Evolutionary conservation across 2,797 vertebrate genomes (phyloP), one percentile per base, ranked within the genome.

Genomic region (Chromis chromis): DNA sequence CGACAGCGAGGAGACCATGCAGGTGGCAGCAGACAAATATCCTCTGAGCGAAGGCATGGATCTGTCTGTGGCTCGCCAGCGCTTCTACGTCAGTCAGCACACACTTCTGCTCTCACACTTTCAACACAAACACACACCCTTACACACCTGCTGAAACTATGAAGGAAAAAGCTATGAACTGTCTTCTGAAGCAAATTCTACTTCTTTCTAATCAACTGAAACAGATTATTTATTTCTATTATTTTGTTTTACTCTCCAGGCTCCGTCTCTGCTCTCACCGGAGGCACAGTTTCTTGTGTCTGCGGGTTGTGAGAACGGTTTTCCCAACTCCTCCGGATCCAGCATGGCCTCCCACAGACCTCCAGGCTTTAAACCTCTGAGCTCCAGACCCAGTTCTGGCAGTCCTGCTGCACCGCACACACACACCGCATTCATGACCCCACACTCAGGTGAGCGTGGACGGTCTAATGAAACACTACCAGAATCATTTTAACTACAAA

Each of bases 11-110:
- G 96, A 96, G 49, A 86, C 88, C 33, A 90, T 91, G 27, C 91
- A 94, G 1, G 88, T 88, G 65, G 84, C 85, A 0, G 49, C 87
- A 4, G 96, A 96, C 39, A 97, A 95, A 82, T 93, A 89, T 6
- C 91, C 93, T 74, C 64, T 92, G 57, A 91, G 88, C 0, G 96
- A 97, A 3, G 93, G 96, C 40, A 88, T 94, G 88, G 96, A 96
- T 62, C 93, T 96, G 6, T 87, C 95, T 16, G 76, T 95, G 79
- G 84, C 94, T 2, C 91, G 95, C 16, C 94, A 96, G 44, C 94
- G 96, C 69, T 94, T 96, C 79, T 96, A 93, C 1, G 97, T 98
- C 81, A 96, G 96, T 96, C 54, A 62, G 68, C 59, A 63, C 59
- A 61, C 65, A 78, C 49, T 25, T 67, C 44, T 77, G 46, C 64